These are phyloP conservation scores for Eospalax fontanierii DNA, from an alignment of 2,797 vertebrate genomes.

Conservation along the genomic window DNA sequence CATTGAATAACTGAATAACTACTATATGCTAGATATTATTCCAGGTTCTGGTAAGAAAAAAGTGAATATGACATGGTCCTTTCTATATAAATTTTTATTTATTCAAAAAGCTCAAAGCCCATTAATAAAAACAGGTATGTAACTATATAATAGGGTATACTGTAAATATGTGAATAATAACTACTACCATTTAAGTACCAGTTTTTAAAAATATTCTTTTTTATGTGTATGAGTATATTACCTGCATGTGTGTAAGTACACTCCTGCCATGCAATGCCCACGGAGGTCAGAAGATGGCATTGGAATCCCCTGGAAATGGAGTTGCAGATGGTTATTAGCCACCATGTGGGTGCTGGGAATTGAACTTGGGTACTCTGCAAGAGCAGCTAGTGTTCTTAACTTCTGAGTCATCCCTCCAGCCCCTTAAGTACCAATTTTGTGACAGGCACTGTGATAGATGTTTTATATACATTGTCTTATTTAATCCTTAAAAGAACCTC, in stretches of 20 bases:
- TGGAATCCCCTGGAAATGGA: too few relatives aligned
- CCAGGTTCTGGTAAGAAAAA: neutral
- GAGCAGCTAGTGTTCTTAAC: too few relatives aligned
- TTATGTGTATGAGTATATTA: too few relatives aligned
- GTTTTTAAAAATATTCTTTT: too few relatives aligned
- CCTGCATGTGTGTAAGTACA: too few relatives aligned
- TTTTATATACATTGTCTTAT: neutral
- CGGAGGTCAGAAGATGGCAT: too few relatives aligned
- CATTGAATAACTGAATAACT: neutral
- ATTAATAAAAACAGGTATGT: neutral
- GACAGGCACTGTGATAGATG: neutral
- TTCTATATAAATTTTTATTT: conserved; percentile 2
- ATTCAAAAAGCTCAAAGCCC: neutral
- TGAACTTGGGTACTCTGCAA: too few relatives aligned
- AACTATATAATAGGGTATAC: neutral
- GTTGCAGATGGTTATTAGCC: too few relatives aligned
- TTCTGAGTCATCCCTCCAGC: too few relatives aligned
- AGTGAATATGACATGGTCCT: neutral
- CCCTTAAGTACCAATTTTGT: neutral
- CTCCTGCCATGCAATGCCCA: too few relatives aligned
- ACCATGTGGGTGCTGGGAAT: too few relatives aligned
- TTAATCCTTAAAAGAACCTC: neutral
- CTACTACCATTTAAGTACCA: neutral
- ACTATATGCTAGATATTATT: neutral
- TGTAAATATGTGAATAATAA: neutral